Evolutionary conservation across 1,140 invertebrate genomes (phyloP), one percentile per base, ranked within the genome.

Genomic region (Nixonia krombeini): DNA sequence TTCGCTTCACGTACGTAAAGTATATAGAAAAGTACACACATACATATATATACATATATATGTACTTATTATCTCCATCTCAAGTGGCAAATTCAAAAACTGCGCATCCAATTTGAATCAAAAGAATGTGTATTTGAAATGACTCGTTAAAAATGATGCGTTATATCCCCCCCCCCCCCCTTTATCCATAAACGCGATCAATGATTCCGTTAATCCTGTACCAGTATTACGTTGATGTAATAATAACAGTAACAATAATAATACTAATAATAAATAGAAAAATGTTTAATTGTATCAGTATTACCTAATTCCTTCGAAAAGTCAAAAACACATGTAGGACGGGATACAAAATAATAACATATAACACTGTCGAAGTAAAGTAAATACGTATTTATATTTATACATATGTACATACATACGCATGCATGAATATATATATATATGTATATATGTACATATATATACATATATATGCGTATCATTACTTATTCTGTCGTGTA

Each of bases 401-500:
- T 25, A 42, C 29, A 45, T 8, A 28, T 45, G 29, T 29, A 16
- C 17, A 38, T 38, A 16, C 29, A 29, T 13, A 10, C 8, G 17
- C 17, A 1, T n/a, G n/a, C n/a, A n/a, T n/a, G n/a, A n/a, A n/a
- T n/a, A n/a, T n/a, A n/a, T n/a, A n/a, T n/a, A 25, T 25, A 42
- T 45, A 45, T 8, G 16, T 45, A 45, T 29, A 16, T 38, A 38
- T 38, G 21, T 45, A 29, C 13, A 10, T 16, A 29, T 29, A n/a
- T n/a, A n/a, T n/a, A n/a, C n/a, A n/a, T 2, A 21, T 21, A 21
- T 76, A 74, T 63, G 66, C 71, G 80, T 79, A 81, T 82, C 82
- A 81, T 82, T 82, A 84, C 82, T 84, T 84, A 83, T 83, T 79
- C 37, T 58, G 41, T 64, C 64, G 76, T 76, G 74, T 75, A 75